Evolutionary conservation across 2,888 invertebrate species (phyloP).

Genomic region (Temnothorax ravouxi): DNA sequence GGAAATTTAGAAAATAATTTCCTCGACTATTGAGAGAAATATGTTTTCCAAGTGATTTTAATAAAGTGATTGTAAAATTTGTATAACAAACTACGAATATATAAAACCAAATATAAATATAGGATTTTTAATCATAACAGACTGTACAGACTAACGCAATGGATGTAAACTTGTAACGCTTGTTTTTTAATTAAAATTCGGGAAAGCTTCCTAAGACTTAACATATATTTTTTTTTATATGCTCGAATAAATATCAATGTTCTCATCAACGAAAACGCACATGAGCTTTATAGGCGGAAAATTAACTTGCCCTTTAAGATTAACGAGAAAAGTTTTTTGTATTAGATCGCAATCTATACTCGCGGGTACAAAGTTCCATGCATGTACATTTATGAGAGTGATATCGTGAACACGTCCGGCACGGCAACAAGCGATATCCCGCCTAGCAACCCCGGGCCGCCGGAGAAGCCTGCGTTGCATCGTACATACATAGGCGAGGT

Average conservation of each 20-base stretch:
- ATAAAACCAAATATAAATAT: background rate
- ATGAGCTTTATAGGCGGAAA: conserved; percentile 33
- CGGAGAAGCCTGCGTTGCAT: conserved; percentile 34
- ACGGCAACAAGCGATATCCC: conserved; percentile 65
- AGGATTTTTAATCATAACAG: background rate
- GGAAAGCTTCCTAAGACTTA: background rate
- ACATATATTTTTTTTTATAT: background rate
- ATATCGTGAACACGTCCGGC: conserved; percentile 64
- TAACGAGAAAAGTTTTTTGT: conserved; percentile 58
- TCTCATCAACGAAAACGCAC: conserved; percentile 29
- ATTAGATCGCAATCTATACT: conserved; percentile 48
- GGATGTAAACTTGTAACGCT: background rate
- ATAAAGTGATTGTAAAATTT: no score
- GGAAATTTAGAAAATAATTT: no score
- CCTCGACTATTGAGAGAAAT: no score
- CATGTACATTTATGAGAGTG: conserved; percentile 56
- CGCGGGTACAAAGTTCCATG: conserved; percentile 52
- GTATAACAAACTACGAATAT: no score
- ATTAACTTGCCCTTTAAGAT: conserved; percentile 56
- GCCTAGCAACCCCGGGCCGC: conserved; percentile 36
- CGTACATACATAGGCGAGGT: background rate
- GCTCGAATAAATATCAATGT: conserved; percentile 23
- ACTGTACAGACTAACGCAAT: background rate
- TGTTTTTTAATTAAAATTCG: background rate
- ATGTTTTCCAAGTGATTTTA: no score